A percentile compares a stretch with the other conserved stretches of the same genome.
Evolutionary conservation across 2,797 vertebrate species (phyloP).

Genomic region (Eulemur mongoz): DNA sequence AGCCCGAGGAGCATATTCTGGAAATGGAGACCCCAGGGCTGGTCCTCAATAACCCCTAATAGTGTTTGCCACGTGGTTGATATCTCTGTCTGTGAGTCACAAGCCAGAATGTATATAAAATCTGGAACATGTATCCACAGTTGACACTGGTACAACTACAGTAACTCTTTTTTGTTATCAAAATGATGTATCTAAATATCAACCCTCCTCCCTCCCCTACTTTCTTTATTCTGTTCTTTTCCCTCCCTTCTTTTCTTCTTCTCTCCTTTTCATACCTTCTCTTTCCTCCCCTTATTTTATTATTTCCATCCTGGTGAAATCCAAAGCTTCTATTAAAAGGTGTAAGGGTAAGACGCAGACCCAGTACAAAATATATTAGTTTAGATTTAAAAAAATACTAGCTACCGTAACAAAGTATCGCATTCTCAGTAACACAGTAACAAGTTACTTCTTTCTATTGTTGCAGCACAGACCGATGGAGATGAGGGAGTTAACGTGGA

Average conservation of each 20-base stretch:
- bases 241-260: neutral
- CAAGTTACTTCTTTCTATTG: neutral
- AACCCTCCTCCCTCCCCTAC: neutral
- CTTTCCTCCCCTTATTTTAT: neutral
- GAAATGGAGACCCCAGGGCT: neutral
- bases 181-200: neutral
- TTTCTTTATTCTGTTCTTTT: neutral
- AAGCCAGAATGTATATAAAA: neutral
- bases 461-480: neutral
- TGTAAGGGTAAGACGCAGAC: neutral
- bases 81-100: neutral
- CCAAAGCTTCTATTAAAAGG: neutral
- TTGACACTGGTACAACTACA: fast-evolving
- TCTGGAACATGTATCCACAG: no score
- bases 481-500: neutral
- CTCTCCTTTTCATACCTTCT: neutral
- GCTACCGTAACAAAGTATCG: neutral
- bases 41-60: neutral
- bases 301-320: neutral
- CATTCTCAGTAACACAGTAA: neutral
- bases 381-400: neutral
- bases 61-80: neutral
- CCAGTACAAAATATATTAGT: neutral
- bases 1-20: neutral
- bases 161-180: neutral